phyloP scores from a whole-genome alignment of 2,797 vertebrate genomes.

The Callimico goeldii region DNA sequence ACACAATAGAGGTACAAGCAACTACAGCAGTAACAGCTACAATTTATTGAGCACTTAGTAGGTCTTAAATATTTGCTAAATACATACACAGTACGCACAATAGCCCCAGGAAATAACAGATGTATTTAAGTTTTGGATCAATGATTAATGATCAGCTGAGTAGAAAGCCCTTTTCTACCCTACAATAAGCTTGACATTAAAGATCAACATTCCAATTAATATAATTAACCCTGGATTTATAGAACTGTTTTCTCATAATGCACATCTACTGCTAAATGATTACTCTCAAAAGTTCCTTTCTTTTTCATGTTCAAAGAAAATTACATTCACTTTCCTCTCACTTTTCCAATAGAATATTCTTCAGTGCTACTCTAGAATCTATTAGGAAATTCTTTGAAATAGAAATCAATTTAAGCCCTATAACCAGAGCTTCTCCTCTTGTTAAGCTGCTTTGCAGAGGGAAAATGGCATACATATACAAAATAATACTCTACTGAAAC shows the following conservation, averaged over 20 bases:
- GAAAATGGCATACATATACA: conserved; percentile 84
- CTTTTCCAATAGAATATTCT: conserved; percentile 86
- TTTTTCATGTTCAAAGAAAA: conserved; percentile 85
- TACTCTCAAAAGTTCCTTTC: conserved; percentile 83
- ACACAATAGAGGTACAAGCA: conserved; percentile 51
- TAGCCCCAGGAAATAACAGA: conserved; percentile 70
- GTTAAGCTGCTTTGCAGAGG: conserved; percentile 81
- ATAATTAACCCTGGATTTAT: conserved; percentile 86
- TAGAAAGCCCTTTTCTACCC: conserved; percentile 82
- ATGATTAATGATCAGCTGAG: conserved; percentile 80
- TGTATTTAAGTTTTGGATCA: conserved; percentile 80
- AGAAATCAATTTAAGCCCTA: conserved; percentile 79
- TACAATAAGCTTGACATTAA: conserved; percentile 73
- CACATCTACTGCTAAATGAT: conserved; percentile 83
- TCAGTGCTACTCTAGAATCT: conserved; percentile 84
- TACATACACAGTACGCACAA: conserved; percentile 57
- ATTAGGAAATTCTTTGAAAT: conserved; percentile 80
- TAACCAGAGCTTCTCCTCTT: conserved; percentile 81
- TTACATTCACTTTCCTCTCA: conserved; percentile 84
- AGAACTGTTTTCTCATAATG: conserved; percentile 85
- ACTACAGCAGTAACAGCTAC: conserved; percentile 50
- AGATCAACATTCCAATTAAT: conserved; percentile 84
- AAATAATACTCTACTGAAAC: conserved; percentile 86
- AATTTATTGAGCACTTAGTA: conserved; percentile 74
- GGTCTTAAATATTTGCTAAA: conserved; percentile 61